Base-by-base conservation (phyloP, 2,797 vertebrate species). In the Acridotheres tristis region DNA sequence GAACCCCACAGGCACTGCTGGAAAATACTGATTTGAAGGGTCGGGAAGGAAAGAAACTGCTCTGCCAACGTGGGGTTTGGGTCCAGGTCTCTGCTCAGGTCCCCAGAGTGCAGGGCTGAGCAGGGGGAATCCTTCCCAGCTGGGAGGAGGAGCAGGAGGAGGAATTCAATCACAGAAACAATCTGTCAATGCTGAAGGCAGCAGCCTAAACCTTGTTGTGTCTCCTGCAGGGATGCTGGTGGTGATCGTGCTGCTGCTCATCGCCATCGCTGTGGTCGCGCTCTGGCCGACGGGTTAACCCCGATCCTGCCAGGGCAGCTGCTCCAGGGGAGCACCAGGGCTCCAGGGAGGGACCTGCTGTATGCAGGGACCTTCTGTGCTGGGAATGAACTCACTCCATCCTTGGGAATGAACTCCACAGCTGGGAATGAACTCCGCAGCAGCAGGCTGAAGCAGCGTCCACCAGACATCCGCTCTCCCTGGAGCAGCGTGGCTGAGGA, bases 231-330 rank as follows among this genome's bases (percentile, higher is more conserved):
- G 99, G 76, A 98, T 99, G 99, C 96, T 99, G 97, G 98, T 99
- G 98, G 98, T 99, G 96, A 99, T 99, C 26, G 98, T 99, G 32
- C 93, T 99, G 96, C 98, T 99, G 80, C 98, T 99, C 7, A 98
- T 99, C 58, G 99, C 99, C 43, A 99, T 99, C 54, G 94, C 99
- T 7, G 98, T 99, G 57, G 96, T 99, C 2, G 99, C 98, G 1
- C 97, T 98, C 78, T 99, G 99, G 99, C 99, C 99, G 0, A 97
- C 98, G 23, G 98, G 96, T 5, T 97, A 97, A 97, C 10, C 20
- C 69, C 55, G 43, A 61, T 4, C 25, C 20, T 9, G 0, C 14
- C 8, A 3, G 53, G 78, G 22, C 53, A n/a, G 91, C 85, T 45
- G 65, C 85, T 82, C 66, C 3, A 1, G 67, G 25, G 6, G 43